phyloP scores from a whole-genome alignment of 2,888 invertebrate genomes.

The Pyrrhia umbra region DNA sequence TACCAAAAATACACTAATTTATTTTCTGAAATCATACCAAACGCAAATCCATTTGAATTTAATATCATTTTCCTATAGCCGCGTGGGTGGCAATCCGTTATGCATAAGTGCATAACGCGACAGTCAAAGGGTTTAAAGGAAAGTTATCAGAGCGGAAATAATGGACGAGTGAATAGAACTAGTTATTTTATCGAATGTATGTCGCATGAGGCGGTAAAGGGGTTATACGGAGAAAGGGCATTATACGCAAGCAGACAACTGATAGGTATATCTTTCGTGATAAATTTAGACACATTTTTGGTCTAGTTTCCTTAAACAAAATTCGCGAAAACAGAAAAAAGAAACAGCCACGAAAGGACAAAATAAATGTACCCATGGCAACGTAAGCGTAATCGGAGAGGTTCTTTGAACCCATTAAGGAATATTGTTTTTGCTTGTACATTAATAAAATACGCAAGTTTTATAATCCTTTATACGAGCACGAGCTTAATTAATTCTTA shows the following conservation, averaged over 20 bases:
- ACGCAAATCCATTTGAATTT: not conserved
- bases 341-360: too few species aligned
- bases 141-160: constrained; percentile 44
- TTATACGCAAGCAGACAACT: not conserved
- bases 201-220: constrained; percentile 16
- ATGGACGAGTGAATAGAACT: constrained; percentile 47
- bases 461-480: too few species aligned
- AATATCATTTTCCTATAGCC: constrained; percentile 19
- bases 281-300: not conserved
- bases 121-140: constrained; percentile 46
- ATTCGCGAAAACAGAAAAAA: too few species aligned
- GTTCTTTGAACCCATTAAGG: too few species aligned
- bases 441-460: too few species aligned
- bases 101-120: constrained; percentile 49
- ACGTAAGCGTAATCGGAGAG: too few species aligned
- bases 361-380: too few species aligned
- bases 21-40: not conserved
- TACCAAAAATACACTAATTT: not conserved
- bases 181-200: constrained; percentile 48
- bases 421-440: too few species aligned
- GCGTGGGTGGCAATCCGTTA: constrained; percentile 30
- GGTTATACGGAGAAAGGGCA: constrained; percentile 9
- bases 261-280: not conserved
- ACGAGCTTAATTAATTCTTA: too few species aligned
- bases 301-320: too few species aligned